Percentiles rank a stretch among this genome's conserved stretches.
These are phyloP conservation scores for Stratiomys singularior DNA, from an alignment of 2,888 invertebrate species.

Conservation along the genomic window DNA sequence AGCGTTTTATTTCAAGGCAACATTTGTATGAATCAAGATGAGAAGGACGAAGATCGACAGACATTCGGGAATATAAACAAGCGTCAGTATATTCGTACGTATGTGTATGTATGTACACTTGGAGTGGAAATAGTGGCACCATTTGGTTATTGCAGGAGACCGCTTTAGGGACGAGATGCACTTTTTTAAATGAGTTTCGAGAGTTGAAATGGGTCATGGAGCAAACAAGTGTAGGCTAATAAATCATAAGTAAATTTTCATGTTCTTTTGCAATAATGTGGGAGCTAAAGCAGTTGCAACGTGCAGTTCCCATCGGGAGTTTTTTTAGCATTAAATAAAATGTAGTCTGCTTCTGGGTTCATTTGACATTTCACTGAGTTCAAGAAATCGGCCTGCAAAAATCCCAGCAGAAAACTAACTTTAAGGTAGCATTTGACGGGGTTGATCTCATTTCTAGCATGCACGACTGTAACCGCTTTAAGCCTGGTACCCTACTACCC, in stretches of 20 bases:
- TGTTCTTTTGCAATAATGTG: too few relatives aligned
- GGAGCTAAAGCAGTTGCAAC: too few relatives aligned
- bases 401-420: too few relatives aligned
- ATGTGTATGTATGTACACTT: background rate
- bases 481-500: slow-evolving; percentile 20
- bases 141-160: background rate
- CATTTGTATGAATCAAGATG: slow-evolving; percentile 1
- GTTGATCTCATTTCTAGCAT: too few relatives aligned
- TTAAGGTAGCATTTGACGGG: too few relatives aligned
- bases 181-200: background rate
- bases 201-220: background rate
- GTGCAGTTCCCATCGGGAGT: too few relatives aligned
- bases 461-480: background rate
- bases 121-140: background rate
- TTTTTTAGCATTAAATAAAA: too few relatives aligned
- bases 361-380: too few relatives aligned
- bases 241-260: too few relatives aligned
- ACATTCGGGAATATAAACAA: background rate
- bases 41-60: background rate
- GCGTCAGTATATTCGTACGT: background rate
- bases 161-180: background rate
- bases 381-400: too few relatives aligned
- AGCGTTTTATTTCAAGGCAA: slow-evolving; percentile 21
- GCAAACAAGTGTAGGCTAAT: too few relatives aligned
- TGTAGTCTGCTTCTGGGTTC: too few relatives aligned